These are phyloP conservation scores for Synergus laeviventris DNA, from an alignment of 2,888 invertebrate genomes.

Conservation along the genomic window DNA sequence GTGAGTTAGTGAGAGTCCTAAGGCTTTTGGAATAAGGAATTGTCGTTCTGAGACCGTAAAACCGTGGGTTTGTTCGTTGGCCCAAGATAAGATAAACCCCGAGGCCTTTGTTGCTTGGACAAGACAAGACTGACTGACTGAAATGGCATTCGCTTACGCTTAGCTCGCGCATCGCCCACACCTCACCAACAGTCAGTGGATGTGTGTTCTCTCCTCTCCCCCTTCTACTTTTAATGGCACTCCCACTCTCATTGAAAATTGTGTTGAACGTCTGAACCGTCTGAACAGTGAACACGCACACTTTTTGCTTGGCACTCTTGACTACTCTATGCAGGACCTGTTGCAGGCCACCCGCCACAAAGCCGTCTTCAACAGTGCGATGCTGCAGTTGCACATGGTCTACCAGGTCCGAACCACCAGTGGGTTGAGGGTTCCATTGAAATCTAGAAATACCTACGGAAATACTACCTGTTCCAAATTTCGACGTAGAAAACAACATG, in stretches of 20 bases:
- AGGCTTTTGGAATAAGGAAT: slow-evolving; percentile 8
- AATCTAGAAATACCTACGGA: too few relatives aligned
- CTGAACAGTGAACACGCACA: too few relatives aligned
- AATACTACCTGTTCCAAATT: too few relatives aligned
- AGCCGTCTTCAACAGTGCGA: background rate
- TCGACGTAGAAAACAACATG: too few relatives aligned
- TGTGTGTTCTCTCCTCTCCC: slow-evolving; percentile 17
- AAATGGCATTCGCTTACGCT: background rate
- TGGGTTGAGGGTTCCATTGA: too few relatives aligned
- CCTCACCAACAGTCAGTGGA: background rate
- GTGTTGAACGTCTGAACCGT: background rate
- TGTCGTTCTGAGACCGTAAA: too few relatives aligned
- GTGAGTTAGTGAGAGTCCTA: background rate
- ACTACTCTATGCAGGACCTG: too few relatives aligned
- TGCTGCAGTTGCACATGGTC: slow-evolving; percentile 3
- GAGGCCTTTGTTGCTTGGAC: slow-evolving; percentile 48
- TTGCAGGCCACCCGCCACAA: too few relatives aligned
- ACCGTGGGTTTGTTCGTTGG: background rate
- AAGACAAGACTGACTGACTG: background rate
- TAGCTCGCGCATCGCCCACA: slow-evolving; percentile 45
- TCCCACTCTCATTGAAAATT: background rate
- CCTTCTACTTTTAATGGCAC: background rate
- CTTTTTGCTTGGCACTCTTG: too few relatives aligned
- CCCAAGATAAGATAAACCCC: slow-evolving; percentile 47
- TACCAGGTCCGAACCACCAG: background rate